Percentiles rank a stretch among this genome's conserved stretches.
Evolutionary conservation across 2,113 vertebrate genomes (phyloP).

Genomic region (Danionella cerebrum): DNA sequence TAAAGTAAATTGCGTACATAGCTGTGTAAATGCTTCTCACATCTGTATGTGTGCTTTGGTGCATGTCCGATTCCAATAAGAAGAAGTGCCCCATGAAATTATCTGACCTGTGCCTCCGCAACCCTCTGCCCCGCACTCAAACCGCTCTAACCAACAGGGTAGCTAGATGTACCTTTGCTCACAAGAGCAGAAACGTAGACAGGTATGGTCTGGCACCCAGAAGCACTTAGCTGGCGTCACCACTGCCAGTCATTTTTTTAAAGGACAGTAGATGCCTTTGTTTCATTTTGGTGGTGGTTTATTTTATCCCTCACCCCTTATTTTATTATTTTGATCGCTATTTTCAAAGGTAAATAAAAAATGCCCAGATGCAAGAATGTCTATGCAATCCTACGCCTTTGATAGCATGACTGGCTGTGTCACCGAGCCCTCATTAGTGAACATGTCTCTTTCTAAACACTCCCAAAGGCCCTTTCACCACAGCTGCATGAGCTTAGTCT

Average conservation of each 20-base stretch:
- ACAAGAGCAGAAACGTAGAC: neutral
- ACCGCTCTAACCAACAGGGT: neutral
- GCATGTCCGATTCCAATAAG: conserved; percentile 50
- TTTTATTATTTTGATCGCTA: conserved; percentile 40
- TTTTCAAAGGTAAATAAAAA: neutral
- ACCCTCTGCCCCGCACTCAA: neutral
- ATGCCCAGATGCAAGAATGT: conserved; percentile 58
- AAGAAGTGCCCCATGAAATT: conserved; percentile 57
- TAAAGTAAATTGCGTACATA: conserved; percentile 41
- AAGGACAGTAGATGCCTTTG: conserved; percentile 14
- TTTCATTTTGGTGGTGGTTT: conserved; percentile 31
- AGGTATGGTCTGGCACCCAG: neutral
- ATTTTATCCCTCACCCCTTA: conserved; percentile 42
- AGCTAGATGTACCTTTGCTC: neutral
- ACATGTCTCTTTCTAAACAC: neutral
- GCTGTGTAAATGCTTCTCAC: conserved; percentile 52
- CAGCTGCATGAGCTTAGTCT: conserved; percentile 5
- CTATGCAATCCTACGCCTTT: conserved; percentile 61
- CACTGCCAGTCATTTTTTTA: conserved; percentile 41
- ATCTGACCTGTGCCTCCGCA: conserved; percentile 57
- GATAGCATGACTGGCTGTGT: conserved; percentile 22
- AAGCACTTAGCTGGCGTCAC: conserved; percentile 35
- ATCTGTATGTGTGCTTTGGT: conserved; percentile 49
- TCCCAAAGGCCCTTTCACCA: conserved; percentile 38
- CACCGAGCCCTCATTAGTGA: neutral